These are phyloP conservation scores for Bombus difficillimus DNA, from an alignment of 1,140 invertebrate species.

Conservation along the genomic window DNA sequence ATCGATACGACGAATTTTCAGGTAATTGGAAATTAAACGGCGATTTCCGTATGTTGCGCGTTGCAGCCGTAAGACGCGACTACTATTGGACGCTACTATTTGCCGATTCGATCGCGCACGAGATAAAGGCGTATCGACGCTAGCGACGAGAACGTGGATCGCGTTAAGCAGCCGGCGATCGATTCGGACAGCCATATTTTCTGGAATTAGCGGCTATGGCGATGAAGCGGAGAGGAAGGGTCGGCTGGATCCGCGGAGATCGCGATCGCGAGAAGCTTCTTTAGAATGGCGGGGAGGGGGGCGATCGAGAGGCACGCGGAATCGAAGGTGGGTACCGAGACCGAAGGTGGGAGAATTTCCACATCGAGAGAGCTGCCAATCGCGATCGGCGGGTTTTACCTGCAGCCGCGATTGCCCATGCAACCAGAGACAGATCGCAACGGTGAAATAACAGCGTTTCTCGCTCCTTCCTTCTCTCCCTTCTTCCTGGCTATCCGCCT, in stretches of 20 bases:
- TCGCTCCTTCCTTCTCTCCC: neutral
- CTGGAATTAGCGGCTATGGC: constrained; percentile 70
- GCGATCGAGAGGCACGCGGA: constrained; percentile 19
- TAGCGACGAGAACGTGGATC: too few species aligned
- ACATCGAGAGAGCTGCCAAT: constrained; percentile 69
- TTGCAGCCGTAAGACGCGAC: too few species aligned
- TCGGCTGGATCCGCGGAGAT: constrained; percentile 25
- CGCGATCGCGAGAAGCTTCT: constrained; percentile 53
- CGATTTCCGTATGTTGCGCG: accelerated
- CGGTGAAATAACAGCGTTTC: constrained; percentile 44
- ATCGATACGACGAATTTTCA: too few species aligned
- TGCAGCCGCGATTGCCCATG: constrained; percentile 13
- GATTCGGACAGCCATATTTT: constrained; percentile 68
- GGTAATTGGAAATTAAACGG: too few species aligned
- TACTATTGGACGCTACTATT: too few species aligned
- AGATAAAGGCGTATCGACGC: too few species aligned
- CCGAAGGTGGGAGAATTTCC: constrained; percentile 66
- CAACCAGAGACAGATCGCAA: constrained; percentile 45
- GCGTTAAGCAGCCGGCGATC: constrained; percentile 33
- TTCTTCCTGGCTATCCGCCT: neutral
- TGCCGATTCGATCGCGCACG: too few species aligned
- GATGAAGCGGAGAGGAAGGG: constrained; percentile 20
- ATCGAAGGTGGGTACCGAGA: constrained; percentile 41
- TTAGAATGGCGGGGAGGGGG: constrained; percentile 25
- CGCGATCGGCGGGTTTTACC: constrained; percentile 50